phyloP scores from a whole-genome alignment of 2,888 invertebrate species.

The Catocala fraxini region DNA sequence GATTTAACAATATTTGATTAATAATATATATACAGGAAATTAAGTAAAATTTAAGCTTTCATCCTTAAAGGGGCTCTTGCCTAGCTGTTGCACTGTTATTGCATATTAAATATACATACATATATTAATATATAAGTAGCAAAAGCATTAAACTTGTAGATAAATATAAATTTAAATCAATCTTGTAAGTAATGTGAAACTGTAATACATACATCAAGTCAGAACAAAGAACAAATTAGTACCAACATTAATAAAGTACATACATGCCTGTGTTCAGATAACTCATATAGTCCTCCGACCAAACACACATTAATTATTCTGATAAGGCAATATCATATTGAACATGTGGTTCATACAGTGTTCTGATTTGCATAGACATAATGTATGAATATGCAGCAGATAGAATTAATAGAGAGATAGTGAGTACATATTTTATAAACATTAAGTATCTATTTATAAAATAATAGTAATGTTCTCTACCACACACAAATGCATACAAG shows the following conservation, averaged over 20 bases:
- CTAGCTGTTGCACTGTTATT: too few species aligned
- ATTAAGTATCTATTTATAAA: neutral
- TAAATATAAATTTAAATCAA: too few species aligned
- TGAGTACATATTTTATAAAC: neutral
- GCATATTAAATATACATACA: too few species aligned
- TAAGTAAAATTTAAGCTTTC: too few species aligned
- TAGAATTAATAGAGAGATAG: neutral
- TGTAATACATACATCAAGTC: neutral
- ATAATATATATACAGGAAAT: too few species aligned
- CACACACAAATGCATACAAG: too few species aligned
- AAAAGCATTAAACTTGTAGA: too few species aligned
- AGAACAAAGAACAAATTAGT: slow-evolving; percentile 2
- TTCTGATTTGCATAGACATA: neutral
- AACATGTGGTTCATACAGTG: neutral
- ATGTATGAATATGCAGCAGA: neutral
- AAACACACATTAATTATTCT: slow-evolving; percentile 3
- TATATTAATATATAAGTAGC: too few species aligned
- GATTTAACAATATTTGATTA: too few species aligned
- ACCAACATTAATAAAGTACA: neutral
- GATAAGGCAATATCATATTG: slow-evolving; percentile 2
- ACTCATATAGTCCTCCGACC: slow-evolving; percentile 2
- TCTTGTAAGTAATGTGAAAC: neutral
- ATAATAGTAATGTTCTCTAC: too few species aligned
- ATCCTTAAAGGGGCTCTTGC: too few species aligned
- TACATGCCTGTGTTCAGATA: neutral